A percentile compares a stretch with the other conserved stretches of the same genome.
Evolutionary conservation across 1,140 invertebrate species (phyloP).

Genomic region (Scaptomyza pallida): DNA sequence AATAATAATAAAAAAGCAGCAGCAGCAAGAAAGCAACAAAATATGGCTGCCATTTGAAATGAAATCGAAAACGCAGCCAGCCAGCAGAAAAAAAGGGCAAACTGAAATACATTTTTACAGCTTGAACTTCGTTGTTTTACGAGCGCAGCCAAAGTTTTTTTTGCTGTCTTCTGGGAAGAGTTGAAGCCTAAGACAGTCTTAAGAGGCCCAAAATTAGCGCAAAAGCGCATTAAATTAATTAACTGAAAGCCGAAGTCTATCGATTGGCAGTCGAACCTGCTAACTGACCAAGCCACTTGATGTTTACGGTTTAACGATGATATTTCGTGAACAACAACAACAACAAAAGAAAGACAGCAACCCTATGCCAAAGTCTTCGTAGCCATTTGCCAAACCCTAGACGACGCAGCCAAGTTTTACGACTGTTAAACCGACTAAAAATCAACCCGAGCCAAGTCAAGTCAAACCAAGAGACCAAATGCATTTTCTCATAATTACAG

Average conservation of each 20-base stretch:
- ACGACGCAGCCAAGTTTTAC: constrained; percentile 38
- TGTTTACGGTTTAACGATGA: constrained; percentile 37
- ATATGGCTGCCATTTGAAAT: constrained; percentile 71
- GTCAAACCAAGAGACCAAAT: constrained; percentile 5
- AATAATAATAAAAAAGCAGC: constrained; percentile 45
- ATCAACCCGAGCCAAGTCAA: background rate
- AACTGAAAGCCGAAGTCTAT: constrained; percentile 74
- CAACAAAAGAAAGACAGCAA: background rate
- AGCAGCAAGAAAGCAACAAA: constrained; percentile 26
- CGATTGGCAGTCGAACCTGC: constrained; percentile 35
- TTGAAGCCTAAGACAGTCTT: constrained; percentile 46
- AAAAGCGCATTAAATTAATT: constrained; percentile 74
- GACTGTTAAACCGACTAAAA: constrained; percentile 31
- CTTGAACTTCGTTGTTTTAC: constrained; percentile 63
- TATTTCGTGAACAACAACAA: background rate
- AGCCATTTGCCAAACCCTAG: constrained; percentile 17
- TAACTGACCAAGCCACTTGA: too few relatives aligned
- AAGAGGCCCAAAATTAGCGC: constrained; percentile 64
- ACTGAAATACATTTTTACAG: constrained; percentile 78
- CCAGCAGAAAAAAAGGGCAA: constrained; percentile 17
- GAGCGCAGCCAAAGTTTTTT: constrained; percentile 60
- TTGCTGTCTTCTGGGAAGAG: constrained; percentile 41
- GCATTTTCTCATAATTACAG: constrained; percentile 45
- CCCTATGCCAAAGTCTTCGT: background rate
- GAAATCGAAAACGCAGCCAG: constrained; percentile 72